A percentile compares a stretch with the other conserved stretches of the same genome.
Conservation (phyloP, 2,888 invertebrate genomes). For the Rhamphomyia laevipes region DNA sequence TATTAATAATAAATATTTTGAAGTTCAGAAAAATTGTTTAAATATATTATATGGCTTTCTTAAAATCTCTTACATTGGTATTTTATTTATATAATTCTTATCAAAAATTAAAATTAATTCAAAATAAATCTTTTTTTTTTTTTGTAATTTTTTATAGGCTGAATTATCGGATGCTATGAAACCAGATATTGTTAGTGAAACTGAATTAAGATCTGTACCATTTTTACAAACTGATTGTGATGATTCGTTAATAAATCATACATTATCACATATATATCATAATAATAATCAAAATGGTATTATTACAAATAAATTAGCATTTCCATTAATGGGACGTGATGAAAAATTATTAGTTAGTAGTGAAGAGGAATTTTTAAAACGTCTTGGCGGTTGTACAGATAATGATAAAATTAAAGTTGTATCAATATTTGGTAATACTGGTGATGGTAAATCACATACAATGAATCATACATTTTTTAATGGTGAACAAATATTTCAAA, state of each 20-base stretch:
- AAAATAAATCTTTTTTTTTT: background rate
- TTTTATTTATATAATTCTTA: background rate
- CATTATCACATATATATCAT: constrained; percentile 16
- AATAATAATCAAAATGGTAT: background rate
- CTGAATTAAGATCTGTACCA: constrained; percentile 31
- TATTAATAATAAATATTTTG: background rate
- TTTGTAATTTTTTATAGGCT: constrained; percentile 18
- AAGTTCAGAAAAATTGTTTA: background rate
- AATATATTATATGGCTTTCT: background rate
- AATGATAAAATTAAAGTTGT: constrained; percentile 59
- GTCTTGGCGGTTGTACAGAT: constrained; percentile 27
- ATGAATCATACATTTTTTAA: constrained; percentile 60
- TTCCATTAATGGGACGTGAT: constrained; percentile 48
- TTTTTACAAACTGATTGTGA: constrained; percentile 23
- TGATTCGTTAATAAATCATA: constrained; percentile 21
- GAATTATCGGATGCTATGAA: constrained; percentile 22
- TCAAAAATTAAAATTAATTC: background rate
- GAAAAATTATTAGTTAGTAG: constrained; percentile 47
- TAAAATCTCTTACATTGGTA: background rate
- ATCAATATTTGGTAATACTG: constrained; percentile 74
- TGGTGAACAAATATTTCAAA: constrained; percentile 43
- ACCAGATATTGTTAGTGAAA: constrained; percentile 24
- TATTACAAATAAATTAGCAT: constrained; percentile 22
- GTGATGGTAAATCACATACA: constrained; percentile 71
- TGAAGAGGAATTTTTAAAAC: constrained; percentile 41